Evolutionary conservation across 2,113 vertebrate genomes (phyloP).

Genomic region (Scatophagus argus): DNA sequence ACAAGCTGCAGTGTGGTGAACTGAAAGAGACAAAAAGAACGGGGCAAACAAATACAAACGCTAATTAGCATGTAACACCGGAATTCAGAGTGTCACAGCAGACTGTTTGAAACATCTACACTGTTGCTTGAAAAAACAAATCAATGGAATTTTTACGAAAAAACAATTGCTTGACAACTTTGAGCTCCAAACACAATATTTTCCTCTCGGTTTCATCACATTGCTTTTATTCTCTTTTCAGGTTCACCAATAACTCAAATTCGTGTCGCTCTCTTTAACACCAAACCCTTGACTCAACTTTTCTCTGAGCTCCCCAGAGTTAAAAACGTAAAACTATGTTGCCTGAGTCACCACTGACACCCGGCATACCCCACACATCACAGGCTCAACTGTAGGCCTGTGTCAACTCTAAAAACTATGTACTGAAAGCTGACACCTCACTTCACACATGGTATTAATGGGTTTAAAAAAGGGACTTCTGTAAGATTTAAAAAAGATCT

Average conservation of each 20-base stretch:
- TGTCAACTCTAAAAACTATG: not conserved
- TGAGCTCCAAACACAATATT: conserved; percentile 16
- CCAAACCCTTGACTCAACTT: not conserved
- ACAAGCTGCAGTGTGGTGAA: not conserved
- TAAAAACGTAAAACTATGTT: too few species aligned
- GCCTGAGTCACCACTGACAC: conserved; percentile 3
- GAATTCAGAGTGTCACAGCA: not conserved
- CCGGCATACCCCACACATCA: not conserved
- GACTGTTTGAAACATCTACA: too few species aligned
- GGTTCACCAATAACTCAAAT: conserved; percentile 7
- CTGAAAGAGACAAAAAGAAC: not conserved
- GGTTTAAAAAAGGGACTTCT: conserved; percentile 12
- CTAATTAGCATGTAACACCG: not conserved
- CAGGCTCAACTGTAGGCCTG: not conserved
- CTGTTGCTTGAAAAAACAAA: not conserved
- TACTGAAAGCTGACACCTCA: not conserved
- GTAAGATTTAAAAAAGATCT: not conserved
- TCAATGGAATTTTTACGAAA: not conserved
- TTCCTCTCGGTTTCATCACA: not conserved
- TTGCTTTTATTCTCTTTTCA: not conserved
- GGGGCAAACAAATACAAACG: not conserved
- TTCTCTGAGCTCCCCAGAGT: not conserved
- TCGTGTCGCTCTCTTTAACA: conserved; percentile 14
- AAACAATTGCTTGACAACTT: not conserved
- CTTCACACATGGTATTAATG: conserved; percentile 7